Percentiles rank a stretch among this genome's conserved stretches.
These are phyloP conservation scores for Rhynchonycteris naso DNA, from an alignment of 2,797 vertebrate genomes.

Conservation along the genomic window DNA sequence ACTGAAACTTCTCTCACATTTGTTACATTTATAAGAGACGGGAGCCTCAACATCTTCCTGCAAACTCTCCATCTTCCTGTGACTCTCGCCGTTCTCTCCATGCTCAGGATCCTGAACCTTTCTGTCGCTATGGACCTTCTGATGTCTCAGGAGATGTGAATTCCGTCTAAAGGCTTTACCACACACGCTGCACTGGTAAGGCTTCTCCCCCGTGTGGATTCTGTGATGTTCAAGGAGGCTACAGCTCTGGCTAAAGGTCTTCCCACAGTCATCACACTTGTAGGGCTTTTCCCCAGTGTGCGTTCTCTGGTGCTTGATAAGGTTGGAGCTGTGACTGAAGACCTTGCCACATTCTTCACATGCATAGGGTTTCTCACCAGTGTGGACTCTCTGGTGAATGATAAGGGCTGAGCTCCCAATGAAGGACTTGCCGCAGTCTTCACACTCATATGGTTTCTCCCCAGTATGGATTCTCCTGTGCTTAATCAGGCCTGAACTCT, in stretches of 20 bases:
- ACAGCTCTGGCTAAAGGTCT: constrained; percentile 76
- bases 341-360: constrained; percentile 70
- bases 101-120: neutral
- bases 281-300: constrained; percentile 78
- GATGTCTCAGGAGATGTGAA: constrained; percentile 72
- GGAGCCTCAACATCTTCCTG: neutral
- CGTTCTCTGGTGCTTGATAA: constrained; percentile 75
- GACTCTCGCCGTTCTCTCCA: neutral
- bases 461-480: constrained; percentile 66
- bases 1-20: constrained; percentile 65
- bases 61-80: neutral
- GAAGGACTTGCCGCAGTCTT: constrained; percentile 77
- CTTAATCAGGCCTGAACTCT: constrained; percentile 72
- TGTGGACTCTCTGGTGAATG: constrained; percentile 74
- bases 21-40: constrained; percentile 18
- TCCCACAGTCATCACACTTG: constrained; percentile 72
- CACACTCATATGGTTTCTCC: constrained; percentile 74
- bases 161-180: constrained; percentile 70
- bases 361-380: constrained; percentile 67
- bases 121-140: constrained; percentile 44
- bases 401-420: constrained; percentile 65
- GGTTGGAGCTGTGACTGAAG: constrained; percentile 75
- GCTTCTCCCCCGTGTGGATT: constrained; percentile 79
- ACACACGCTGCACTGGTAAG: constrained; percentile 56
- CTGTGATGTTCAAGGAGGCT: constrained; percentile 77